Percentiles rank a stretch among this genome's conserved stretches.
These are phyloP conservation scores for Euschistus heros DNA, from an alignment of 1,140 invertebrate species.

Conservation along the genomic window DNA sequence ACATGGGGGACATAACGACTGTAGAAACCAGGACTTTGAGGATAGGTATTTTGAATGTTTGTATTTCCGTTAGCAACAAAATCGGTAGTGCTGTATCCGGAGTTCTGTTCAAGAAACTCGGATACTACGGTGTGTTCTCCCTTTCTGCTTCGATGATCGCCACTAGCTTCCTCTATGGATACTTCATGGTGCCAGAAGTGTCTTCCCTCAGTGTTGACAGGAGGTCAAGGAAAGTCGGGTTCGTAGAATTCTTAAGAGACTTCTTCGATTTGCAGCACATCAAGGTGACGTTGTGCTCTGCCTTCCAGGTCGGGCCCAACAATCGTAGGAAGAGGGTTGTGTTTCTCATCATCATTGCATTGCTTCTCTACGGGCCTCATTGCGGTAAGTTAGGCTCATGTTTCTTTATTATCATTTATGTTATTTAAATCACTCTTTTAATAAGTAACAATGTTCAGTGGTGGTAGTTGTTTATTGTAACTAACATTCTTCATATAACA, in stretches of 20 bases:
- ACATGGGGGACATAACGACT: constrained; percentile 73
- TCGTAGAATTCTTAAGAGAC: background rate
- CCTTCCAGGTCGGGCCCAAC: background rate
- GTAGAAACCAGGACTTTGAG: constrained; percentile 66
- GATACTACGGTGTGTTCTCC: constrained; percentile 66
- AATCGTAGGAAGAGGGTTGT: background rate
- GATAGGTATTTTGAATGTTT: constrained; percentile 73
- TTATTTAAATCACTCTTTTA: background rate
- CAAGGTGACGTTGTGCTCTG: background rate
- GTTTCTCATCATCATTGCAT: background rate
- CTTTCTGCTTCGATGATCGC: constrained; percentile 49
- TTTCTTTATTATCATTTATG: background rate
- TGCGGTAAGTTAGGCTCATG: background rate
- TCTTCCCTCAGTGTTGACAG: background rate
- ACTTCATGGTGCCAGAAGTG: no score
- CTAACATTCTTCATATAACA: no score
- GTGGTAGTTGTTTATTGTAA: no score
- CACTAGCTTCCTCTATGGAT: background rate
- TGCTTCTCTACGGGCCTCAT: background rate
- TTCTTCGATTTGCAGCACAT: constrained; percentile 6
- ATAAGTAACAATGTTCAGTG: background rate
- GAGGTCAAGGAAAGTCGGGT: background rate
- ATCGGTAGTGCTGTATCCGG: constrained; percentile 37
- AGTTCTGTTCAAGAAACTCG: constrained; percentile 48
- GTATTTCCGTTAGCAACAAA: constrained; percentile 66